Base-by-base conservation (phyloP, 1,140 invertebrate species). In the Daktulosphaira vitifoliae region DNA sequence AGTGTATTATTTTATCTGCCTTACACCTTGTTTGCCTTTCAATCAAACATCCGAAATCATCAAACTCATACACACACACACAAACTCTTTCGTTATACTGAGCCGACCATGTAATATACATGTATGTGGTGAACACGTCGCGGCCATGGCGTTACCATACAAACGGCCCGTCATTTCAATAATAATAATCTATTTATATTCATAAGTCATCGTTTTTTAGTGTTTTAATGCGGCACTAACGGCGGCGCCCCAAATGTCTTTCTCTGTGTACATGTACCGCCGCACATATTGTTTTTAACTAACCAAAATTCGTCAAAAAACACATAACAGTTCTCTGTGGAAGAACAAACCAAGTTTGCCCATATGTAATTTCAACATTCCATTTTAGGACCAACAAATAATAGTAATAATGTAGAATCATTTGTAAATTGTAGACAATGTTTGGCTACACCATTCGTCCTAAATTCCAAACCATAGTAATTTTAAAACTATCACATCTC, bases 131-230 rank as follows among this genome's bases (percentile, higher is more conserved):
- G 33, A 22, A 23, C n/a, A 39, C 16, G 18, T n/a, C 8, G 18
- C 18, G 5, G 20, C 53, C 15, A 26, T 33, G 56, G 42, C 56
- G 56, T 62, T 62, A 46, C 25, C 20, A 33, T 33, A 33, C 26
- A 59, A 59, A 59, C 54, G 54, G 23, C 38, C 23, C 42, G 56
- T 62, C 56, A 62, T 62, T 62, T 62, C 56, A 62, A 62, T 62
- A 62, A 54, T 54, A 56, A 56, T 56, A 56, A 62, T 62, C 42
- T 62, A 62, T 62, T 62, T 62, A 62, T 62, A 62, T 48, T 62
- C 56, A 48, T 62, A 62, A 62, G 56, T 62, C 56, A 62, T 62
- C 56, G 56, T 62, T 62, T 62, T 59, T 62, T 62, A 62, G 56
- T 62, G 56, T 62, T 62, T 62, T 62, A 62, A 62, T 62, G 26